phyloP scores from a whole-genome alignment of 2,797 vertebrate genomes.

The Melanotaenia boesemani region DNA sequence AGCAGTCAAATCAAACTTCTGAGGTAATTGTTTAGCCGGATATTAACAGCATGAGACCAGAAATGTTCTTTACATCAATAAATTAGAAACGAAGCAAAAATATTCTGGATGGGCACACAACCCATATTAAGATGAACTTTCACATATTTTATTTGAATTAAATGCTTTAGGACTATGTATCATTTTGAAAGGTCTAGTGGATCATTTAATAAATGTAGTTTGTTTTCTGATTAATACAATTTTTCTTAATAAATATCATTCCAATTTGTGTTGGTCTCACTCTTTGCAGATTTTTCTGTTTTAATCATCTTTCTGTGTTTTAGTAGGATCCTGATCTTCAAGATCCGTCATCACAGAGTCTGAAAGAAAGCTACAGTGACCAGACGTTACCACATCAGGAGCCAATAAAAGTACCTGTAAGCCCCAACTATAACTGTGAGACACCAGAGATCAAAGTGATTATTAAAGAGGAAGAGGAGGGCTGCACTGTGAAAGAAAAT shows the following conservation, averaged over 20 bases:
- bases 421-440: constrained; percentile 44
- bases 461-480: constrained; percentile 74
- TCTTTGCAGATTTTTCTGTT: not conserved
- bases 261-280: not conserved
- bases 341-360: constrained; percentile 57
- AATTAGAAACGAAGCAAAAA: not conserved
- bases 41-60: not conserved
- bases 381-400: constrained; percentile 33
- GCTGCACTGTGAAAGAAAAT: constrained; percentile 69
- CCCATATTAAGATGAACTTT: not conserved
- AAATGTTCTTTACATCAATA: not conserved
- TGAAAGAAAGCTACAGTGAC: constrained; percentile 50
- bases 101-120: not conserved
- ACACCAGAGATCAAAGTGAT: constrained; percentile 62
- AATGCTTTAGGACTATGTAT: too few relatives aligned
- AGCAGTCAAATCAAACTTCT: not conserved
- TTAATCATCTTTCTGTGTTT: not conserved
- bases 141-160: too few relatives aligned
- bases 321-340: constrained; percentile 64
- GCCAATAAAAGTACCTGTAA: constrained; percentile 31
- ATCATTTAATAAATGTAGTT: not conserved
- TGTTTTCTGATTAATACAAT: not conserved
- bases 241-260: not conserved
- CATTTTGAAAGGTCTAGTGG: too few relatives aligned
- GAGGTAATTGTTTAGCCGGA: too few relatives aligned